Base-by-base conservation (phyloP, 2,888 invertebrate species). In the Eulithis prunata region DNA sequence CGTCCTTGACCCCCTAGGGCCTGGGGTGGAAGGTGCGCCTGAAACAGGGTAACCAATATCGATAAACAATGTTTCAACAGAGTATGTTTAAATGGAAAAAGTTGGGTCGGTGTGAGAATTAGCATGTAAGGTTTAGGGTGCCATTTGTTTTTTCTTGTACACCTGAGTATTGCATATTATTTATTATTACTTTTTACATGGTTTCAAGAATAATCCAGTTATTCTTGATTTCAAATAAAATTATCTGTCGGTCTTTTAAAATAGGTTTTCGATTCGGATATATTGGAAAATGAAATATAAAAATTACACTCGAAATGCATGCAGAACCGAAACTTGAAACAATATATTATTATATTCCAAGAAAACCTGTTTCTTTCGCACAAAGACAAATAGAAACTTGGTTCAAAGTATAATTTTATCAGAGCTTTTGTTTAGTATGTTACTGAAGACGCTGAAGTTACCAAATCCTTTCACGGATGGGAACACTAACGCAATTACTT, bases 361-460 rank as follows among this genome's bases (percentile, higher is more conserved):
- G 32, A 13, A 43, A 61, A 36, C 59, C 47, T 53, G 28, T 57
- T 57, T 61, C 53, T 49, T 28, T 13, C 3, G n/a, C 46, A 51
- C 59, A 68, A 64, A 57, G 41, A 49, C 36, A 32, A 13, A 56
- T 45, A 57, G 21, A 59, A 68, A 60, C 53, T 62, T 64, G 12
- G n/a, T 14, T 45, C 12, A 45, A 59, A 62, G 47, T 62, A 60
- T 65, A 66, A 69, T 66, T 69, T 60, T 59, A 63, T 66, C 57
- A 65, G 49, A 54, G 56, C 60, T 60, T 64, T 69, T 69, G 69
- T 69, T 69, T 66, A 49, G 62, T 57, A 65, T 60, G 62, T 69
- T 69, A 59, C 65, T 55, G 69, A 57, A 68, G 68, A 63, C 68
- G 49, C 53, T 45, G 57, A 65, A 65, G 57, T 69, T 68, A 64